phyloP scores from a whole-genome alignment of 2,888 invertebrate species.

The Doris montereyensis region DNA sequence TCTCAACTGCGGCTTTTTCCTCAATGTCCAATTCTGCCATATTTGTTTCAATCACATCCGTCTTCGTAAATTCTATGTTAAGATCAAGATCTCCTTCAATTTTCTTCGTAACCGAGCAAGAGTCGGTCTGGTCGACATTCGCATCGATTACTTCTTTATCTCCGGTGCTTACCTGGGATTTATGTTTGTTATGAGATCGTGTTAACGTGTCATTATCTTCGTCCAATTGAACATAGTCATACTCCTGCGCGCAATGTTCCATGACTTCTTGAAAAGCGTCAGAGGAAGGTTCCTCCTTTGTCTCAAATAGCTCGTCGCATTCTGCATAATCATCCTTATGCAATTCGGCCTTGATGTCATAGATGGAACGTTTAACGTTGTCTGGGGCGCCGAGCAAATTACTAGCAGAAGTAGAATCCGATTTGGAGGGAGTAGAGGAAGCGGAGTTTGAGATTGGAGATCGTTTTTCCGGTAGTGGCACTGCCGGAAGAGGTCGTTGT shows the following conservation, averaged over 20 bases:
- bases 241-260: conserved; percentile 83
- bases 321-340: conserved; percentile 41
- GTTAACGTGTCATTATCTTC: conserved; percentile 76
- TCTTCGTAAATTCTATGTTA: neutral
- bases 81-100: neutral
- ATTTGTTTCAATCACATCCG: neutral
- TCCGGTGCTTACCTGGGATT: neutral
- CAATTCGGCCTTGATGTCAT: conserved; percentile 32
- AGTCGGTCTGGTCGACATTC: neutral
- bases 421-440: neutral
- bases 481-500: conserved; percentile 75
- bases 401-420: neutral
- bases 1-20: neutral
- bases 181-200: neutral
- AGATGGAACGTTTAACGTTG: conserved; percentile 31
- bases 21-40: neutral
- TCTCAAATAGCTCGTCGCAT: conserved; percentile 24
- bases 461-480: conserved; percentile 61
- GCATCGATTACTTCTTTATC: neutral
- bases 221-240: conserved; percentile 88
- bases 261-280: neutral
- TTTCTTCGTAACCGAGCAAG: neutral
- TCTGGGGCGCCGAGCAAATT: no score
- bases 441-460: conserved; percentile 53
- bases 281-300: neutral